Evolutionary conservation across 1,140 invertebrate species (phyloP), one percentile per base, ranked within the genome.

Genomic region (Zaprionus nigranus): DNA sequence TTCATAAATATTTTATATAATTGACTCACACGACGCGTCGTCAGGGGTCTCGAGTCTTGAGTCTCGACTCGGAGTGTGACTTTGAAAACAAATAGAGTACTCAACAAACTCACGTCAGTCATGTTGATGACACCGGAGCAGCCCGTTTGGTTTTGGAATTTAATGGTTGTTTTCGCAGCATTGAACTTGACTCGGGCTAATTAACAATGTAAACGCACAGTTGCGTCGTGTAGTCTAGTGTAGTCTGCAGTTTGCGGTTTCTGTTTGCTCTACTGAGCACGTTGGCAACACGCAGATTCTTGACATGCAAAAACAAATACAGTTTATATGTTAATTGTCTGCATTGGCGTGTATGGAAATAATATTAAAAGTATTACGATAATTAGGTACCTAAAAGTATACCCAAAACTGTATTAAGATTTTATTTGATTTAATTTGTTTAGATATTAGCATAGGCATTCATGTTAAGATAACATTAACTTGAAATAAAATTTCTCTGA

Each of bases 161-260:
- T n/a, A n/a, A n/a, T n/a, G n/a, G n/a, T n/a, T n/a, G n/a, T n/a
- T n/a, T n/a, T n/a, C n/a, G n/a, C n/a, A n/a, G n/a, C 81, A 84
- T 84, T 84, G 81, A 84, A 84, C 81, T 84, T 85, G 78, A 84
- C 82, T 84, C 78, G 53, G 67, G 58, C 56, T 70, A 84, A 84
- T 84, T 84, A 83, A 71, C 81, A 78, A 65, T 38, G 30, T 77
- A 62, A 61, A 74, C 60, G 40, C 36, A 20, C 40, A 54, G 38
- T 36, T 72, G 40, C 49, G 24, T 61, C 12, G 13, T 66, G 70
- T 63, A 59, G 65, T 70, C 26, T 15, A 53, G 43, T 75, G 34
- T 60, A 38, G 49, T 75, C 38, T 15, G 4, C 34, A 53, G 30
- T 62, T 54, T 70, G 20, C 3, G 53, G 49, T 64, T 64, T 61